These are phyloP conservation scores for Schizotus pectinicornis DNA, from an alignment of 2,888 invertebrate species.

Conservation along the genomic window DNA sequence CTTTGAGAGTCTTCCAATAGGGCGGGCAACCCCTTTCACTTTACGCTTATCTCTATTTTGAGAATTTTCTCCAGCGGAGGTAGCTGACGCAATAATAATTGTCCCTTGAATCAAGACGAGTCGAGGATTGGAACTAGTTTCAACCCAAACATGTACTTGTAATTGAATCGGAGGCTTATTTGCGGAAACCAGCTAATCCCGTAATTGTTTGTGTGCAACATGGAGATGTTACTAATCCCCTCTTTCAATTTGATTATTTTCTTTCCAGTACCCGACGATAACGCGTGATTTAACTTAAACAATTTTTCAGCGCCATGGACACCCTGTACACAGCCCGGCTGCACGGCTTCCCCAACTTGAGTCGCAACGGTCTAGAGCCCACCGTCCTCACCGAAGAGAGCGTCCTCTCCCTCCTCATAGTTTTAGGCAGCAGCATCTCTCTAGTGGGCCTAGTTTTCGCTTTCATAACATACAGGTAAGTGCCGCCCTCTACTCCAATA, in stretches of 20 bases:
- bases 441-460: slow-evolving; percentile 72
- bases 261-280: not conserved
- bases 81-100: no score
- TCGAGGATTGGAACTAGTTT: not conserved
- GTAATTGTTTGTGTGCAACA: no score
- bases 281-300: not conserved
- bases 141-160: not conserved
- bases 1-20: no score
- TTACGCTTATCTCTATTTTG: no score
- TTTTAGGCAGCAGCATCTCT: slow-evolving; percentile 70
- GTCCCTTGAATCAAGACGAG: no score
- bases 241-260: no score
- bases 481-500: slow-evolving; percentile 3
- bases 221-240: no score
- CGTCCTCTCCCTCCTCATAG: slow-evolving; percentile 68
- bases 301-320: slow-evolving; percentile 54
- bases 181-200: no score
- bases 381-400: slow-evolving; percentile 63
- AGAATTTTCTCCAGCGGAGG: no score
- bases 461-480: slow-evolving; percentile 74
- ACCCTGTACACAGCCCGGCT: slow-evolving; percentile 60
- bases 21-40: no score
- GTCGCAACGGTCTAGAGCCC: slow-evolving; percentile 46
- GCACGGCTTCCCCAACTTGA: slow-evolving; percentile 59
- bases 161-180: no score